Conservation (phyloP, 2,888 invertebrate species). For the Conops quadrifasciatus region DNA sequence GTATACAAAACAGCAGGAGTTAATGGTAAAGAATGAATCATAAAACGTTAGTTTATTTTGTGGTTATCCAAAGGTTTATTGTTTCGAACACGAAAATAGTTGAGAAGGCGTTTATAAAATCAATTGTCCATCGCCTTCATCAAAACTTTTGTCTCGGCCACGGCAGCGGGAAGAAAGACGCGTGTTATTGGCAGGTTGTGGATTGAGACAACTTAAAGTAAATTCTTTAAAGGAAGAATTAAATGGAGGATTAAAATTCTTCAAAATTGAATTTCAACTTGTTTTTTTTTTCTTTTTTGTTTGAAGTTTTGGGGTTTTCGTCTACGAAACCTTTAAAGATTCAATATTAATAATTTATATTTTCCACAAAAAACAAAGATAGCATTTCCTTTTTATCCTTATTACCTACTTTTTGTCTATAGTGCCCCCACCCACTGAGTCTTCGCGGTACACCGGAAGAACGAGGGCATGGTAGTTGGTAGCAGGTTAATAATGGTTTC, state of each 20-base stretch:
- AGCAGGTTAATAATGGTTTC: conserved; percentile 27
- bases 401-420: neutral
- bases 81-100: neutral
- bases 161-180: no score
- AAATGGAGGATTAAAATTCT: neutral
- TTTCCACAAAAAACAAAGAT: neutral
- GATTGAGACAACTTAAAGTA: neutral
- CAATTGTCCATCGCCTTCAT: no score
- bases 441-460: neutral
- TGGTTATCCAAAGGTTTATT: conserved; percentile 13
- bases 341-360: conserved; percentile 32
- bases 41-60: conserved; percentile 31
- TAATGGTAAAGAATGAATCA: conserved; percentile 27
- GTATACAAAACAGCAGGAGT: neutral
- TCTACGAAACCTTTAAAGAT: conserved; percentile 11
- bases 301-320: neutral
- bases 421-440: conserved; percentile 13
- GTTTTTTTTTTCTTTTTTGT: neutral
- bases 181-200: conserved; percentile 33
- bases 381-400: conserved; percentile 23
- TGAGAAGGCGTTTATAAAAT: no score
- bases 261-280: neutral
- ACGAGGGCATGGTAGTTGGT: neutral
- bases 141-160: no score
- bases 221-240: no score